Percentiles rank a stretch among this genome's conserved stretches.
Conservation (phyloP, 2,113 vertebrate genomes). For the Dicaeum eximium region DNA sequence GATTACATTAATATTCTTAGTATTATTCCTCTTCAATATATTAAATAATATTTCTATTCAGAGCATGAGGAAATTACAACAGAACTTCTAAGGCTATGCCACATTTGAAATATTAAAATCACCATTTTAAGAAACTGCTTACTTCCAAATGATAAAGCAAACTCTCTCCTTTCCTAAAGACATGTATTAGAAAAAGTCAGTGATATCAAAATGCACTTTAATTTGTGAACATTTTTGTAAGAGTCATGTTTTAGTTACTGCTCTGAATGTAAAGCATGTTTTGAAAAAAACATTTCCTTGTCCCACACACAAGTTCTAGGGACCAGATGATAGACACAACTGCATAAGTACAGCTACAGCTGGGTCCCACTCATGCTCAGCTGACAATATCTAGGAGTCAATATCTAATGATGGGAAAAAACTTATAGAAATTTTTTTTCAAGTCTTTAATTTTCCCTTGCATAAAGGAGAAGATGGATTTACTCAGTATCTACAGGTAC, state of each 20-base stretch:
- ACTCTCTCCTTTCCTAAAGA: not conserved
- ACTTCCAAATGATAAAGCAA: not conserved
- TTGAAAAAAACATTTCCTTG: not conserved
- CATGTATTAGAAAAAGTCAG: not conserved
- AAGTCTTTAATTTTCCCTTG: not conserved
- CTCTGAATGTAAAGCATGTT: not conserved
- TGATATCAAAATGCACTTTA: not conserved
- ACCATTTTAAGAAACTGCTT: not conserved
- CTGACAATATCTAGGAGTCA: not conserved
- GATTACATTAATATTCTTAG: not conserved
- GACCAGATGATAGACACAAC: not conserved
- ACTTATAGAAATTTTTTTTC: rapidly evolving
- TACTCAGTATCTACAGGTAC: not conserved
- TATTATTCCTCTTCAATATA: not conserved
- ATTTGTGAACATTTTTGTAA: not conserved
- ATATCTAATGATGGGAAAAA: not conserved
- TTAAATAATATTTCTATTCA: not conserved
- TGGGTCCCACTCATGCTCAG: not conserved
- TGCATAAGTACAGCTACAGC: not conserved
- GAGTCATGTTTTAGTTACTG: not conserved
- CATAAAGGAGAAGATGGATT: not conserved
- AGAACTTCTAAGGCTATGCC: not conserved
- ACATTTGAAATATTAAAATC: not conserved
- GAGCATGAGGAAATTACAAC: not conserved
- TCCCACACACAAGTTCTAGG: not conserved